These are phyloP conservation scores for Cremastinae sp. DNA, from an alignment of 2,888 invertebrate species.

Conservation along the genomic window DNA sequence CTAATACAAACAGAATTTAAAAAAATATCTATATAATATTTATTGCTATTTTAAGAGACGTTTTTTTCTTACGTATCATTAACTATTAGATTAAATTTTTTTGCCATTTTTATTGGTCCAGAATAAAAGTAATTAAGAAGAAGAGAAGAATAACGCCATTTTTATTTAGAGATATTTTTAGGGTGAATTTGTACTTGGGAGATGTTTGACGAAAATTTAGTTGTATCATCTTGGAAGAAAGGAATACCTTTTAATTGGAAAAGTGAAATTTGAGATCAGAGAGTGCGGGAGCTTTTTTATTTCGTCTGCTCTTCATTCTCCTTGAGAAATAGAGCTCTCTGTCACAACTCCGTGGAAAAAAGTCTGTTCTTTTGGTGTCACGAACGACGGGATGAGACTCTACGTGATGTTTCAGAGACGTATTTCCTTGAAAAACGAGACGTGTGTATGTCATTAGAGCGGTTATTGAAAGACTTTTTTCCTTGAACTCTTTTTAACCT, in stretches of 20 bases:
- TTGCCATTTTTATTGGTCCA: no score
- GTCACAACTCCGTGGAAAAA: not conserved
- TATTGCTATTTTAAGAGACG: no score
- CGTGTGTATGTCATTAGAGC: constrained; percentile 22
- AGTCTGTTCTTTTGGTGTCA: constrained; percentile 20
- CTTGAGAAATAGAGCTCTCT: constrained; percentile 12
- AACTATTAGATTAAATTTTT: no score
- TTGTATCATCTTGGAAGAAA: no score
- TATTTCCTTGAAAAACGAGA: not conserved
- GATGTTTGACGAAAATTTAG: no score
- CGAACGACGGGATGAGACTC: not conserved
- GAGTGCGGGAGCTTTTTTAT: not conserved
- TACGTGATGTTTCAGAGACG: constrained; percentile 27
- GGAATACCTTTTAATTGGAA: constrained; percentile 7
- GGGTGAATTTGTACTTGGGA: no score
- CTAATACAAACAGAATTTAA: no score
- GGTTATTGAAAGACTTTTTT: constrained; percentile 26
- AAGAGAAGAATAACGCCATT: no score
- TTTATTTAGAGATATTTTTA: no score
- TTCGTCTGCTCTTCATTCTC: not conserved
- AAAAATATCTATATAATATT: no score
- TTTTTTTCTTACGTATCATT: no score
- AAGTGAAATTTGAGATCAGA: constrained; percentile 15
- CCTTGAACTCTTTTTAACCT: constrained; percentile 5
- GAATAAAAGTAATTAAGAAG: no score